Base-by-base conservation (phyloP, 2,113 vertebrate species). In the Dipodomys spectabilis region DNA sequence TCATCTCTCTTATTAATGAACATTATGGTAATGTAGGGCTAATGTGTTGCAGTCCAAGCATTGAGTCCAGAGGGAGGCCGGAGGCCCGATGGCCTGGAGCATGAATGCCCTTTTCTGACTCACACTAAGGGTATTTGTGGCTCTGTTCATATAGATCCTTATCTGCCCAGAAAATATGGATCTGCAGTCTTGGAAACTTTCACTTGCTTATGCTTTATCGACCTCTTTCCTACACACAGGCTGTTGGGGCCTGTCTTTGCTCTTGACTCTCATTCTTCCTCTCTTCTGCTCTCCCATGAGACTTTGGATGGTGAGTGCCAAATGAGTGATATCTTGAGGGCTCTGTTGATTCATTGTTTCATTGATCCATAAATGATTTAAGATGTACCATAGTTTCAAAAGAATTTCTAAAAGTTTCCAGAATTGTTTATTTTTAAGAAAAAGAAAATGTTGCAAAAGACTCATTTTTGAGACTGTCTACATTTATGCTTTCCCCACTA, bases 321-420 rank as follows among this genome's bases (percentile, higher is more conserved):
- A 30, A 13, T 69, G 74, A 65, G n/a, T 88, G 64, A 10, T 81
- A 73, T 12, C 44, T 75, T 27, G 10, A 85, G n/a, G 45, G 73
- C 77, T 23, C 75, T 25, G 20, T 86, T 88, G 30, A 83, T 35
- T 71, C 15, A 9, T 27, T 73, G 18, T 72, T 74, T 88, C 64
- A 65, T 62, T 69, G 69, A 35, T 83, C 30, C 39, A 13, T 72
- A 67, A 22, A 82, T 92, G 39, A 82, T n/a, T 57, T 84, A 11
- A 22, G 19, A 67, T 88, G 72, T 25, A 79, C 49, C 32, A n/a
- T 81, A 32, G 60, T 89, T 82, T 94, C 85, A 87, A 85, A 73
- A n/a, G 30, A n/a, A 23, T 94, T 60, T 84, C 73, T 80, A 78
- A 82, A 60, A 65, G n/a, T 91, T 91, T 94, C 77, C 10, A 28